phyloP scores from a whole-genome alignment of 2,113 vertebrate genomes.

The Silurus asotus region DNA sequence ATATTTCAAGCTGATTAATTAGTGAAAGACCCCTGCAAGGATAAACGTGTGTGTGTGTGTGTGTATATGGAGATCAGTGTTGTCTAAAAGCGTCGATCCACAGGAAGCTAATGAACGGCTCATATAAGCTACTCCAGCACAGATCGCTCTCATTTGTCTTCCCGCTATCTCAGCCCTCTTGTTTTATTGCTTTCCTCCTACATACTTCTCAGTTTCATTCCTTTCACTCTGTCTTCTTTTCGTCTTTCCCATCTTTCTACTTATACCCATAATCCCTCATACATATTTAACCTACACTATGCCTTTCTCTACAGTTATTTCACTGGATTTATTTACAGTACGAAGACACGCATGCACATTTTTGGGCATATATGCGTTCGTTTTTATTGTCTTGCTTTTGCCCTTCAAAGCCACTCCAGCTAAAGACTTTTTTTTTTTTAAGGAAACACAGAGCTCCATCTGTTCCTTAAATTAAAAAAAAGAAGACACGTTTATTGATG shows the following conservation, averaged over 20 bases:
- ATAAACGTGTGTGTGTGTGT: background rate
- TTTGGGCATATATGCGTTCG: background rate
- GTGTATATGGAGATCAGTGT: slow-evolving; percentile 32
- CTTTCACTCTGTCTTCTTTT: background rate
- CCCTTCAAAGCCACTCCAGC: background rate
- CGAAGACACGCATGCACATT: background rate
- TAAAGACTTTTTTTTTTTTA: background rate
- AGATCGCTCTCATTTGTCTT: slow-evolving; percentile 8
- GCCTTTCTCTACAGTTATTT: background rate
- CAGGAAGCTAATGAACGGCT: slow-evolving; percentile 42
- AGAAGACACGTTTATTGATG: background rate
- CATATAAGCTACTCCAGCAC: background rate
- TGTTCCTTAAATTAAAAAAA: background rate
- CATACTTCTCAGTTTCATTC: slow-evolving; percentile 27
- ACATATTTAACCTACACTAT: background rate
- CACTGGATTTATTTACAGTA: background rate
- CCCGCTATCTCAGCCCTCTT: background rate
- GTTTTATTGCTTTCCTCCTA: slow-evolving; percentile 14
- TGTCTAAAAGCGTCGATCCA: slow-evolving; percentile 33
- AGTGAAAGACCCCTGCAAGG: background rate
- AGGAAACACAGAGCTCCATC: background rate
- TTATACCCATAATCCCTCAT: background rate
- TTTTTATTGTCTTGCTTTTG: background rate
- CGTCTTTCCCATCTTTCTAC: background rate
- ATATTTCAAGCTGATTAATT: background rate